Evolutionary conservation across 2,113 vertebrate species (phyloP).

Genomic region (Istiophorus platypterus): DNA sequence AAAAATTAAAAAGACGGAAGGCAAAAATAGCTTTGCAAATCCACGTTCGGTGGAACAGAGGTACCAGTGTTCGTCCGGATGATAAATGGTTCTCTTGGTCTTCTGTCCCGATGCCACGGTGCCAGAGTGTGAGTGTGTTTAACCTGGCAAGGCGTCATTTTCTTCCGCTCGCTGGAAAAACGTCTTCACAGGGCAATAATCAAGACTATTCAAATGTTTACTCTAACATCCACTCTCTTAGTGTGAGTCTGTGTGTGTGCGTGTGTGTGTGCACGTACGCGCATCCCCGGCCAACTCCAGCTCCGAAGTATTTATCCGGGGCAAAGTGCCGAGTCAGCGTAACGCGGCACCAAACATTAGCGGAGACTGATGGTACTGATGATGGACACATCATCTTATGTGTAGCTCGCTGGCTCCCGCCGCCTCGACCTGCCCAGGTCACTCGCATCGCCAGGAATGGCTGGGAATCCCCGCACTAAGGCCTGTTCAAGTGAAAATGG

Average conservation of each 20-base stretch:
- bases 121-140: slow-evolving; percentile 63
- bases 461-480: too few species aligned
- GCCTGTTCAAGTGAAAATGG: not conserved
- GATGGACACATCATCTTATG: slow-evolving; percentile 61
- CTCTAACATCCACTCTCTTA: slow-evolving; percentile 50
- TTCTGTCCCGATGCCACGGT: slow-evolving; percentile 33
- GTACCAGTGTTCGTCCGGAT: slow-evolving; percentile 43
- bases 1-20: slow-evolving; percentile 8
- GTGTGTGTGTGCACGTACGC: slow-evolving; percentile 2
- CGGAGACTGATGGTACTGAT: slow-evolving; percentile 55
- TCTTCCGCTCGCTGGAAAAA: slow-evolving; percentile 62
- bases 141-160: slow-evolving; percentile 38
- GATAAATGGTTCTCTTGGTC: slow-evolving; percentile 63
- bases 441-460: not conserved
- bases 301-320: slow-evolving; percentile 59
- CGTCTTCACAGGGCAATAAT: slow-evolving; percentile 52
- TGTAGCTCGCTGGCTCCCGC: slow-evolving; percentile 21
- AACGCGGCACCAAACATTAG: slow-evolving; percentile 59
- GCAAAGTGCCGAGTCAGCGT: slow-evolving; percentile 62
- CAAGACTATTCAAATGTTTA: slow-evolving; percentile 67
- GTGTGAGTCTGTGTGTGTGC: slow-evolving; percentile 9
- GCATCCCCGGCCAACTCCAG: slow-evolving; percentile 23
- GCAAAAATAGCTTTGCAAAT: slow-evolving; percentile 13
- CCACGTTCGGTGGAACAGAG: slow-evolving; percentile 45
- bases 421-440: slow-evolving; percentile 6